Conservation (phyloP, 2,888 invertebrate genomes). For the Agrochola circellaris region DNA sequence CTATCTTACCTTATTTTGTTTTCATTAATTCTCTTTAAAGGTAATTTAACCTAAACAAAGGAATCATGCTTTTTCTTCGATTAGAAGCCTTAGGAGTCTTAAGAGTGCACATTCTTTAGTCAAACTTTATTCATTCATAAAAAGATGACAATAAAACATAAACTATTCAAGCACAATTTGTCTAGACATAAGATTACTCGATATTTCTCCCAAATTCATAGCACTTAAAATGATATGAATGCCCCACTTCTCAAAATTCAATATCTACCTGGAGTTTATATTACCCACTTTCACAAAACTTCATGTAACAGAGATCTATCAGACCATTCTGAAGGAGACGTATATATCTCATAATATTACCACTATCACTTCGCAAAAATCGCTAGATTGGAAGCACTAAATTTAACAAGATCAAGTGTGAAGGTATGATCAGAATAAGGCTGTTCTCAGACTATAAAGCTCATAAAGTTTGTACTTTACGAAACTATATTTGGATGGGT, state of each 20-base stretch:
- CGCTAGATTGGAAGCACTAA: conserved; percentile 72
- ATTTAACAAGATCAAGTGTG: conserved; percentile 68
- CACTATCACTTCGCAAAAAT: conserved; percentile 72
- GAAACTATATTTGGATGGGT: conserved; percentile 2
- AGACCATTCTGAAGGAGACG: conserved; percentile 45
- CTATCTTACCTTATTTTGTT: no score
- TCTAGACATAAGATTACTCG: conserved; percentile 15
- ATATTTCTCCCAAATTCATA: conserved; percentile 25
- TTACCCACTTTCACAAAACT: conserved; percentile 42
- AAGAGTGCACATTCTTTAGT: not conserved
- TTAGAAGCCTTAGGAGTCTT: not conserved
- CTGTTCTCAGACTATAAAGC: conserved; percentile 33
- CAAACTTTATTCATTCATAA: not conserved
- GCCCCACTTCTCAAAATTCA: conserved; percentile 46
- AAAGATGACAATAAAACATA: not conserved
- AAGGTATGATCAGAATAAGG: conserved; percentile 44
- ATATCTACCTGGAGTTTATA: conserved; percentile 47
- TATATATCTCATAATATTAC: conserved; percentile 71
- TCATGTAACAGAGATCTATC: conserved; percentile 55
- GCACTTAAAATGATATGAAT: conserved; percentile 36
- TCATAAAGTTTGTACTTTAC: conserved; percentile 16
- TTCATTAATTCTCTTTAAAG: no score
- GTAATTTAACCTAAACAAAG: not conserved
- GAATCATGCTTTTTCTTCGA: not conserved
- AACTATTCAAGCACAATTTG: conserved; percentile 2